Evolutionary conservation across 2,888 invertebrate species (phyloP).

Genomic region (Eupithecia inturbata): DNA sequence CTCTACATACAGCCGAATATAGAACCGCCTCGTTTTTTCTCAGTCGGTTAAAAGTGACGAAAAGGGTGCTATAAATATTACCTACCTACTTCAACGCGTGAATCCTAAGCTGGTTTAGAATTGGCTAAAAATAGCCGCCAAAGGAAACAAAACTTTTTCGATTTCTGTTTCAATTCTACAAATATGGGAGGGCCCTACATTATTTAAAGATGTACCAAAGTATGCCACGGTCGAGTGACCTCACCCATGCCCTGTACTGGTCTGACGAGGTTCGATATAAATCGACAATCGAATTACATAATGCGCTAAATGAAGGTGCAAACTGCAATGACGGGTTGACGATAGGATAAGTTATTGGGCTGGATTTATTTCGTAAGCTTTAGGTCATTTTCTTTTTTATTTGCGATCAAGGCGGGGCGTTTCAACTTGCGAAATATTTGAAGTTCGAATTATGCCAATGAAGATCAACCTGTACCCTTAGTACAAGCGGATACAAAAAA

Average conservation of each 20-base stretch:
- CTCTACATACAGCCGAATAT: no score
- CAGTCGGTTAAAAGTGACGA: no score
- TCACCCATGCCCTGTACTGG: slow-evolving; percentile 60
- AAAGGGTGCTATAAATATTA: no score
- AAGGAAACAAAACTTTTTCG: background rate
- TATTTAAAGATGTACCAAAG: slow-evolving; percentile 42
- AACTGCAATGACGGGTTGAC: slow-evolving; percentile 9
- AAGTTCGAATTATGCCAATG: no score
- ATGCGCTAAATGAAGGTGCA: slow-evolving; percentile 28
- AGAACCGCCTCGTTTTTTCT: no score
- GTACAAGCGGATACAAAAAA: no score
- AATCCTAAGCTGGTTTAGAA: background rate
- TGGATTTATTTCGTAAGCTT: background rate
- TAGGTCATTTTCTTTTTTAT: background rate
- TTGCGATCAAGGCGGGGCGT: background rate
- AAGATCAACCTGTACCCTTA: no score
- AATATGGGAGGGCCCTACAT: background rate
- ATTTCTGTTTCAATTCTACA: background rate
- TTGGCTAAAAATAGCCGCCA: background rate
- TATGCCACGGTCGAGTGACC: slow-evolving; percentile 67
- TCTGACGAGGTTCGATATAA: slow-evolving; percentile 50
- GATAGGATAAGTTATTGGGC: slow-evolving; percentile 1
- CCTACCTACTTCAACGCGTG: background rate
- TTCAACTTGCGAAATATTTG: background rate
- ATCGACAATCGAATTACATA: slow-evolving; percentile 43